Evolutionary conservation across 2,888 invertebrate species (phyloP).

Genomic region (Nymphalis c-album): DNA sequence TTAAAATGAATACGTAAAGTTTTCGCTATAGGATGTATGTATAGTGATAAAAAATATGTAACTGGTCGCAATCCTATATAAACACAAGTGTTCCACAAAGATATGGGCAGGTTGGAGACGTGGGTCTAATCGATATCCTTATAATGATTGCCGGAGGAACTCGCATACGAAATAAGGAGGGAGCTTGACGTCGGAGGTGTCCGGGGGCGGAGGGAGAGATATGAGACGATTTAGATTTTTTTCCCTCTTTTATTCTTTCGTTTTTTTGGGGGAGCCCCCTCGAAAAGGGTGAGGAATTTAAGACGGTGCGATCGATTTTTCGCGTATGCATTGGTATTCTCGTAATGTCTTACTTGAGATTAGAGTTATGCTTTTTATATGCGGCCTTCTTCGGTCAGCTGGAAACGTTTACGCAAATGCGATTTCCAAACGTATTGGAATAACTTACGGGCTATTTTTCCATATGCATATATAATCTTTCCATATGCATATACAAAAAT

Average conservation of each 20-base stretch:
- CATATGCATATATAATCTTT: neutral
- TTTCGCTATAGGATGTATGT: neutral
- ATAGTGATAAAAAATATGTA: slow-evolving; percentile 16
- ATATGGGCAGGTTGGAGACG: slow-evolving; percentile 79
- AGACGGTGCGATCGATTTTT: slow-evolving; percentile 81
- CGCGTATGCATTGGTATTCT: slow-evolving; percentile 81
- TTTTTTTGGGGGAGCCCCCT: slow-evolving; percentile 81
- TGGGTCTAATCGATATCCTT: slow-evolving; percentile 81
- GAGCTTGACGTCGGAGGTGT: slow-evolving; percentile 77
- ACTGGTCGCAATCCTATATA: slow-evolving; percentile 58
- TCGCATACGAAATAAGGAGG: slow-evolving; percentile 83
- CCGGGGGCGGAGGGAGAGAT: slow-evolving; percentile 67
- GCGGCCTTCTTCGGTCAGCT: slow-evolving; percentile 28
- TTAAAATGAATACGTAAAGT: neutral
- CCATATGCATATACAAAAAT: neutral
- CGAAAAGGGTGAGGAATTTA: slow-evolving; percentile 82
- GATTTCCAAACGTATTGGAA: slow-evolving; percentile 36
- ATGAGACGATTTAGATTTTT: slow-evolving; percentile 82
- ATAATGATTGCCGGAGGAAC: slow-evolving; percentile 82
- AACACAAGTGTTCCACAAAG: slow-evolving; percentile 68
- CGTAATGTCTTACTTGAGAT: slow-evolving; percentile 81
- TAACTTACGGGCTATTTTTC: slow-evolving; percentile 19
- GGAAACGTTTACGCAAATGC: slow-evolving; percentile 21
- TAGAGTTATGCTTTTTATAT: slow-evolving; percentile 73
- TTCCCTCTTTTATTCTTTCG: slow-evolving; percentile 81